Percentiles rank a stretch among this genome's conserved stretches.
Evolutionary conservation across 2,888 invertebrate genomes (phyloP).

Genomic region (Plutella xylostella): DNA sequence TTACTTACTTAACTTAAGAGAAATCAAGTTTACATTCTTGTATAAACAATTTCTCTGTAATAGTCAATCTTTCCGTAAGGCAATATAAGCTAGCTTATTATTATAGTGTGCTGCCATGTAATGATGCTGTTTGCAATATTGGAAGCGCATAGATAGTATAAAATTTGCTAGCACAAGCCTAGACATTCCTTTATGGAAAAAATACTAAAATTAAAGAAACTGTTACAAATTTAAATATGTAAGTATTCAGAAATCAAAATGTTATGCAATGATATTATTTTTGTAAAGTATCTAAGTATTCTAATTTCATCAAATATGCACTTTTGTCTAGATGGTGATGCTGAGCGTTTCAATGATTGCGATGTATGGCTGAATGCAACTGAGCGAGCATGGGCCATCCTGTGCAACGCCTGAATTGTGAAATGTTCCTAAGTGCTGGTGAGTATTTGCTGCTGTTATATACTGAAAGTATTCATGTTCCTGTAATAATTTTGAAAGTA

Average conservation of each 20-base stretch:
- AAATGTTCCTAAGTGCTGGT: slow-evolving; percentile 50
- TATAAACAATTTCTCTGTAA: too few species aligned
- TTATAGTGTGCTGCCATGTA: slow-evolving; percentile 44
- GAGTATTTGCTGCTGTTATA: too few species aligned
- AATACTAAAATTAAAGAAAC: too few species aligned
- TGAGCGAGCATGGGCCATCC: slow-evolving; percentile 47
- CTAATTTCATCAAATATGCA: slow-evolving; percentile 48
- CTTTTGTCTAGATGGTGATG: slow-evolving; percentile 57
- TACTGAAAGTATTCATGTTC: too few species aligned
- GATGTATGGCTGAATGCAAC: slow-evolving; percentile 43
- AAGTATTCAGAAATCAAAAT: too few species aligned
- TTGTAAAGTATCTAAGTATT: too few species aligned
- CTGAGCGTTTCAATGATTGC: slow-evolving; percentile 55
- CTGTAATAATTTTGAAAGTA: too few species aligned
- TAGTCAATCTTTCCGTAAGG: slow-evolving; percentile 31
- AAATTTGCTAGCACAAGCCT: slow-evolving; percentile 36
- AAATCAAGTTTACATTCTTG: too few species aligned
- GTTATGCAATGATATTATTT: too few species aligned
- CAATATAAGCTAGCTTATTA: slow-evolving; percentile 43
- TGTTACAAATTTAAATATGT: slow-evolving; percentile 13
- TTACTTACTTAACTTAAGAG: too few species aligned
- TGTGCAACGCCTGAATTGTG: slow-evolving; percentile 64
- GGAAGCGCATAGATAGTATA: slow-evolving; percentile 43
- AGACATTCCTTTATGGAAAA: too few species aligned
- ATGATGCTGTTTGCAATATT: slow-evolving; percentile 56